Conservation (phyloP, 2,113 vertebrate genomes). For the Cacatua alba region DNA sequence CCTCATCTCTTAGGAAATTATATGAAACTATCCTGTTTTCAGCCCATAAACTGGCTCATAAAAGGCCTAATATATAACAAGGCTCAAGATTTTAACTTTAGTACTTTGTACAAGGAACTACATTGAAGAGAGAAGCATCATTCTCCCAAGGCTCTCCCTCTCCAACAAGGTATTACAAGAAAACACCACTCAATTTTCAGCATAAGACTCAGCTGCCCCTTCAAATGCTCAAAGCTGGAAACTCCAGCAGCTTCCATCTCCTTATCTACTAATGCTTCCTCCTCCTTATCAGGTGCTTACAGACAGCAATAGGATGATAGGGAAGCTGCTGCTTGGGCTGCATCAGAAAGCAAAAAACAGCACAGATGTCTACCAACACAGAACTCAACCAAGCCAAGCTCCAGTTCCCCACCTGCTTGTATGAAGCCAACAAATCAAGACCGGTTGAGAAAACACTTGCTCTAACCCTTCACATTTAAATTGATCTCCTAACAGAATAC, state of each 20-base stretch:
- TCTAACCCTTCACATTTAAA: not conserved
- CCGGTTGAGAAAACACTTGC: not conserved
- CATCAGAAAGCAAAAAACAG: not conserved
- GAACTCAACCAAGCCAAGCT: not conserved
- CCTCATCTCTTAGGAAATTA: not conserved
- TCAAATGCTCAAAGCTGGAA: slow-evolving; percentile 17
- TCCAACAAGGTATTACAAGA: not conserved
- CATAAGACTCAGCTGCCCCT: not conserved
- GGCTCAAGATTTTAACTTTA: not conserved
- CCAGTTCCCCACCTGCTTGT: not conserved
- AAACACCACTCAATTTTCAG: not conserved
- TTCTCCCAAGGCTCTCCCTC: not conserved
- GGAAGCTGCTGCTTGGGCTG: not conserved
- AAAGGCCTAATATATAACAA: not conserved
- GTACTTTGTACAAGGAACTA: not conserved
- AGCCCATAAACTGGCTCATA: not conserved
- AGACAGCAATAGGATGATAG: not conserved
- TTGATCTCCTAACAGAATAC: not conserved
- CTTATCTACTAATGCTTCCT: slow-evolving; percentile 32
- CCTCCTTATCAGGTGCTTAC: slow-evolving; percentile 38
- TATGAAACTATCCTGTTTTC: not conserved
- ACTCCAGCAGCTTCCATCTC: not conserved
- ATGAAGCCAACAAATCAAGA: not conserved
- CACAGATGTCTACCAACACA: accelerated
- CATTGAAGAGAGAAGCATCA: not conserved